phyloP scores from a whole-genome alignment of 2,888 invertebrate species.

The Isoperla grammatica region DNA sequence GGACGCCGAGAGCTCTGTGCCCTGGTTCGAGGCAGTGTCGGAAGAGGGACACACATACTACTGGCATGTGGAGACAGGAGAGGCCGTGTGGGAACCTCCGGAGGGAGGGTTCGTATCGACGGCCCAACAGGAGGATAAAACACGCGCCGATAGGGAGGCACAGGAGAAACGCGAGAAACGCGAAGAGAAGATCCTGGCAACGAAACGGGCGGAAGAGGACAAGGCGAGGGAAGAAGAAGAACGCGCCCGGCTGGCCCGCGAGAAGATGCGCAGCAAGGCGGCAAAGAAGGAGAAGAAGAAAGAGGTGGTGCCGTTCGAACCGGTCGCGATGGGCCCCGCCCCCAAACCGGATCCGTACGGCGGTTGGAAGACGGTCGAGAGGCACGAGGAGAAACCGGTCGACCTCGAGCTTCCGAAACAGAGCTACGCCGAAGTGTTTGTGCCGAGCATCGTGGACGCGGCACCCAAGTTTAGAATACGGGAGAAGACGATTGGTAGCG shows the following conservation, averaged over 20 bases:
- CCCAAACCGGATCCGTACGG: constrained; percentile 65
- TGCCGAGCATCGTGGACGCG: constrained; percentile 33
- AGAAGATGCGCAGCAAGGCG: constrained; percentile 40
- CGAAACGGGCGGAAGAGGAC: constrained; percentile 41
- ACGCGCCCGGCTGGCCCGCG: constrained; percentile 35
- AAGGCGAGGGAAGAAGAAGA: constrained; percentile 42
- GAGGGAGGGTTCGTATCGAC: constrained; percentile 63
- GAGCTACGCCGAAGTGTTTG: constrained; percentile 34
- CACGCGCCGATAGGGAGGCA: constrained; percentile 46
- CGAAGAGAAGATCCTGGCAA: constrained; percentile 41
- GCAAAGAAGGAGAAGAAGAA: constrained; percentile 40
- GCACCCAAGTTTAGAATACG: constrained; percentile 37
- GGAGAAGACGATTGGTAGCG: constrained; percentile 39
- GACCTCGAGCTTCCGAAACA: constrained; percentile 67
- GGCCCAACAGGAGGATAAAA: constrained; percentile 55
- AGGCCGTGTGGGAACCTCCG: constrained; percentile 72
- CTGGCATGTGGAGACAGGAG: constrained; percentile 80
- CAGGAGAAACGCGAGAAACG: constrained; percentile 45
- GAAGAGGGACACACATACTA: constrained; percentile 76
- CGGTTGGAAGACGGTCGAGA: constrained; percentile 64
- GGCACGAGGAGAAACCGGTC: constrained; percentile 48
- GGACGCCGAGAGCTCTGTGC: constrained; percentile 37
- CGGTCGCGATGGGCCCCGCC: constrained; percentile 54
- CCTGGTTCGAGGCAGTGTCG: constrained; percentile 76
- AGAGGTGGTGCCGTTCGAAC: constrained; percentile 39